Evolutionary conservation across 2,888 invertebrate species (phyloP).

Genomic region (Erebia aethiops): DNA sequence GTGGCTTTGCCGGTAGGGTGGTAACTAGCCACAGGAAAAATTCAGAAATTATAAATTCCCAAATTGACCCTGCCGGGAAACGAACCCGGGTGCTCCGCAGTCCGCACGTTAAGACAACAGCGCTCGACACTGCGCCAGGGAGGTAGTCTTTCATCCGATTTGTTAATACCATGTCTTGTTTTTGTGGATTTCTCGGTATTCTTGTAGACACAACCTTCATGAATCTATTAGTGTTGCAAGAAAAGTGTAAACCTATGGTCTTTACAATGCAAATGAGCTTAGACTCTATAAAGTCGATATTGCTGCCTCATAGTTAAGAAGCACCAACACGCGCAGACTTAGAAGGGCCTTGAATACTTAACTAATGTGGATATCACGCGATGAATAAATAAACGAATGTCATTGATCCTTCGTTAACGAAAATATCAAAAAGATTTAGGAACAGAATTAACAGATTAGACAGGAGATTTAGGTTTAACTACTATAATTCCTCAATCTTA

Average conservation of each 20-base stretch:
- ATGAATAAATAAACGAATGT: conserved; percentile 35
- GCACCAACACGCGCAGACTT: conserved; percentile 33
- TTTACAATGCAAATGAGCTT: conserved; percentile 24
- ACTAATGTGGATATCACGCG: conserved; percentile 28
- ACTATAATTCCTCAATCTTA: no score
- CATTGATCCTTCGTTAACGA: conserved; percentile 16
- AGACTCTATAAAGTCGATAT: conserved; percentile 18
- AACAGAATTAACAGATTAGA: background rate
- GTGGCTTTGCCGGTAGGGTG: no score
- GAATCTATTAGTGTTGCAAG: conserved; percentile 1
- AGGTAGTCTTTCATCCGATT: background rate
- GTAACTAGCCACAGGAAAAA: no score
- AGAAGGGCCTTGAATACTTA: conserved; percentile 36
- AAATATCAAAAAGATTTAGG: conserved; percentile 3
- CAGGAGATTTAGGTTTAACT: no score
- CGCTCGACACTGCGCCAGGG: no score
- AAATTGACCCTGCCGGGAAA: no score
- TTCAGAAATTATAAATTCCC: no score
- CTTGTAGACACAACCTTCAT: background rate
- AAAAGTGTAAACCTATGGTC: conserved; percentile 11
- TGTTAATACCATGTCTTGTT: background rate
- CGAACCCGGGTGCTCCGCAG: no score
- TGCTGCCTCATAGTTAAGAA: conserved; percentile 27
- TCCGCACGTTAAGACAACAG: no score
- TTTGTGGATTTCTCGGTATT: background rate